These are phyloP conservation scores for Apis florea DNA, from an alignment of 1,140 invertebrate genomes.

Conservation along the genomic window DNA sequence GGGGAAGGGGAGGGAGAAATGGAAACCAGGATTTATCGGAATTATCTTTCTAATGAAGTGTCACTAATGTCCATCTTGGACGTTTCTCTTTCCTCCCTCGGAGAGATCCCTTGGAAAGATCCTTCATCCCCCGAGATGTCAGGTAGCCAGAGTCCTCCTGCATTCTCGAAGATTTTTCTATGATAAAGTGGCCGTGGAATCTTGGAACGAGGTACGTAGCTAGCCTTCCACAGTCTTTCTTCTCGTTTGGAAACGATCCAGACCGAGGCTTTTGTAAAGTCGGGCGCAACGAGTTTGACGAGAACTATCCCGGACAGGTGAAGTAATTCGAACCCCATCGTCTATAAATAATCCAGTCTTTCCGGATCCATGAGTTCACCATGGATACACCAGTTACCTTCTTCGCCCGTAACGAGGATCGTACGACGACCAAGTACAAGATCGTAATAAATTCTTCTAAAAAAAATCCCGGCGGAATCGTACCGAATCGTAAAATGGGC, in stretches of 20 bases:
- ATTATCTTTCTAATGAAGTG: constrained; percentile 71
- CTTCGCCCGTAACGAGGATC: background rate
- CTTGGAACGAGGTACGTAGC: background rate
- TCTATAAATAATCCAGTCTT: constrained; percentile 39
- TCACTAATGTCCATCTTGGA: constrained; percentile 48
- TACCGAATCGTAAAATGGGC: constrained; percentile 30
- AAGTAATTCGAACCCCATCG: constrained; percentile 5
- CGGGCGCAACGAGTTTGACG: constrained; percentile 2
- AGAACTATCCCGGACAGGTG: constrained; percentile 5
- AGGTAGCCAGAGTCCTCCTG: constrained; percentile 11
- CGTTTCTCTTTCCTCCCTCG: background rate
- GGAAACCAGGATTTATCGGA: constrained; percentile 31
- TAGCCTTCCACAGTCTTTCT: background rate
- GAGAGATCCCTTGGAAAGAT: constrained; percentile 36
- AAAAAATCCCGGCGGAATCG: constrained; percentile 3
- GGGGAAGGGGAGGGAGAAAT: background rate
- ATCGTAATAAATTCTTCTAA: constrained; percentile 43
- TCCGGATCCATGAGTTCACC: background rate
- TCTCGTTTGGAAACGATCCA: background rate
- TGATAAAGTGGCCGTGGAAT: constrained; percentile 50
- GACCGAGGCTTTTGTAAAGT: background rate
- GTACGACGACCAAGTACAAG: background rate
- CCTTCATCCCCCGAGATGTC: constrained; percentile 22
- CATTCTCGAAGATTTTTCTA: constrained; percentile 39
- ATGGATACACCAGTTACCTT: background rate